Evolutionary conservation across 92 coral and sea anemone genomes (phyloP).

Genomic region (Hydrozoanthus gracilis): DNA sequence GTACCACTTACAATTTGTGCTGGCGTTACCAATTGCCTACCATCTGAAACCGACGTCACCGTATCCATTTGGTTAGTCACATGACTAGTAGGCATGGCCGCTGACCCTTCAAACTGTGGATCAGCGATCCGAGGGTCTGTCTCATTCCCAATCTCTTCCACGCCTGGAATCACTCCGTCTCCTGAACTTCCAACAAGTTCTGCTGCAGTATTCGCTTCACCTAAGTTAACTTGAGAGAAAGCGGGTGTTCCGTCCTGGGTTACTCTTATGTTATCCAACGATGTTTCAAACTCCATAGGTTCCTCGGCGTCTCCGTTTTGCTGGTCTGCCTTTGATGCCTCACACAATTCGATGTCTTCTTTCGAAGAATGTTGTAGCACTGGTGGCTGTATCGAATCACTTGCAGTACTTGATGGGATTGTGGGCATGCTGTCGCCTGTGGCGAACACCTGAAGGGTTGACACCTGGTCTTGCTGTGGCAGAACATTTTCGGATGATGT

Average conservation of each 20-base stretch:
- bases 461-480: constrained; percentile 22
- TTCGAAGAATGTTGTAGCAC: not conserved
- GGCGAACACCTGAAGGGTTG: constrained; percentile 17
- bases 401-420: not conserved
- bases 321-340: constrained; percentile 3
- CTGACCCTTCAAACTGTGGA: constrained; percentile 29
- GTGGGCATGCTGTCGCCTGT: constrained; percentile 9
- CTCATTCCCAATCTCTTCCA: constrained; percentile 10
- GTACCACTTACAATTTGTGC: constrained; percentile 48
- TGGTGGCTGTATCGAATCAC: constrained; percentile 11
- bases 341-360: constrained; percentile 43
- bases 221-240: constrained; percentile 23
- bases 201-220: constrained; percentile 18
- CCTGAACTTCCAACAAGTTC: constrained; percentile 28
- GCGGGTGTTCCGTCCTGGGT: constrained; percentile 32
- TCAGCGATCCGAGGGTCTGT: constrained; percentile 5
- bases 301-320: constrained; percentile 47
- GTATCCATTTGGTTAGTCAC: constrained; percentile 44
- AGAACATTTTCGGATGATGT: constrained; percentile 30
- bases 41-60: constrained; percentile 45
- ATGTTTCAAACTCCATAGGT: constrained; percentile 68
- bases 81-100: constrained; percentile 32
- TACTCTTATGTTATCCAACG: constrained; percentile 46
- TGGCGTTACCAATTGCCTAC: constrained; percentile 46
- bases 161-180: constrained; percentile 22